A percentile compares a stretch with the other conserved stretches of the same genome.
phyloP scores from a whole-genome alignment of 1,140 invertebrate genomes.

The Drosophila melanica region DNA sequence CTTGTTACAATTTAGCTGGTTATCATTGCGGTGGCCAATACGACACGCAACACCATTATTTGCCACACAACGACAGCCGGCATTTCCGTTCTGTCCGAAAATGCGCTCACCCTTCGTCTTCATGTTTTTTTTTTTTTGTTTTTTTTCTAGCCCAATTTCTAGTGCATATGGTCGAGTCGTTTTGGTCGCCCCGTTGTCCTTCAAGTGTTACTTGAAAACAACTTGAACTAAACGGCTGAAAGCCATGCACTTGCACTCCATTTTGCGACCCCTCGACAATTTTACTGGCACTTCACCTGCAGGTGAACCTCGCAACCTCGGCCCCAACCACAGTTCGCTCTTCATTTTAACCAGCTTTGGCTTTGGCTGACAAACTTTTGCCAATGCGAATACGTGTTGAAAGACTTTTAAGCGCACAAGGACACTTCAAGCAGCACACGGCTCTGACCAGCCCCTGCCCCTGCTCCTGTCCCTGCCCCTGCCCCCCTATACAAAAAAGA shows the following conservation, averaged over 20 bases:
- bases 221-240: slow-evolving; percentile 73
- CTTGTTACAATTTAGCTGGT: slow-evolving; percentile 50
- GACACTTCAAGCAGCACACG: slow-evolving; percentile 60
- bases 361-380: slow-evolving; percentile 66
- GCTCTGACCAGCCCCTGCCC: slow-evolving; percentile 1
- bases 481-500: not conserved
- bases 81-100: slow-evolving; percentile 47
- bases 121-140: too few species aligned
- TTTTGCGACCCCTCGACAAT: slow-evolving; percentile 25
- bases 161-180: slow-evolving; percentile 54
- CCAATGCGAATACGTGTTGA: slow-evolving; percentile 66
- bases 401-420: slow-evolving; percentile 73
- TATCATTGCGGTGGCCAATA: slow-evolving; percentile 72
- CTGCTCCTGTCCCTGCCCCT: slow-evolving; percentile 12
- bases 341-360: slow-evolving; percentile 64
- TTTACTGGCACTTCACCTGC: slow-evolving; percentile 5
- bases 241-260: slow-evolving; percentile 64
- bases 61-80: slow-evolving; percentile 75
- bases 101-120: too few species aligned
- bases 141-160: slow-evolving; percentile 27
- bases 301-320: not conserved
- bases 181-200: slow-evolving; percentile 55
- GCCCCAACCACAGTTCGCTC: slow-evolving; percentile 1
- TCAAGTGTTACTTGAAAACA: slow-evolving; percentile 68
- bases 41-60: slow-evolving; percentile 79